Evolutionary conservation across 2,113 vertebrate species (phyloP).

Genomic region (Mastomys coucha): DNA sequence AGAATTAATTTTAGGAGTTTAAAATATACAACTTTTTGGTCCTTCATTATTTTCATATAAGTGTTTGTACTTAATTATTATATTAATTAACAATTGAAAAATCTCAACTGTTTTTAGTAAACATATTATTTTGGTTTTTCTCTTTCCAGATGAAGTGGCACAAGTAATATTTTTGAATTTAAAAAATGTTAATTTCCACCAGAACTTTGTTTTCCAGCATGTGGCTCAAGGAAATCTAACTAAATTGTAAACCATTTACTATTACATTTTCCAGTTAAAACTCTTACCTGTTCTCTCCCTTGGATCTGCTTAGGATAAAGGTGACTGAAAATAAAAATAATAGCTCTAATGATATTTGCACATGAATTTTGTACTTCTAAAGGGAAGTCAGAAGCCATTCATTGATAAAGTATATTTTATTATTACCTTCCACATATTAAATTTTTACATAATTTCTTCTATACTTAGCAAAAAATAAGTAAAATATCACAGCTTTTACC

Average conservation of each 20-base stretch:
- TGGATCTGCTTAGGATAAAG: neutral
- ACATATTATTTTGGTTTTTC: neutral
- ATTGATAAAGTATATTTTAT: neutral
- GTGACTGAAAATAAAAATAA: neutral
- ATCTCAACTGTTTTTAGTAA: neutral
- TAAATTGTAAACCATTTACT: neutral
- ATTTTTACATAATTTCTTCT: neutral
- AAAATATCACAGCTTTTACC: neutral
- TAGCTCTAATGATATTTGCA: neutral
- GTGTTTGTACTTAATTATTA: neutral
- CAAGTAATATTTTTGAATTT: neutral
- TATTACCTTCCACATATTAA: neutral
- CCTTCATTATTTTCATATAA: neutral
- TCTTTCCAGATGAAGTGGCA: neutral
- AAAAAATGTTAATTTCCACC: neutral
- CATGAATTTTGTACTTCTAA: neutral
- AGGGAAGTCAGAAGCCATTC: neutral
- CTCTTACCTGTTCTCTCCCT: neutral
- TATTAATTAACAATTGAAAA: neutral
- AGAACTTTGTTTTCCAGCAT: neutral
- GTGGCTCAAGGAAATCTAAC: too few species aligned
- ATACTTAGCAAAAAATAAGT: too few species aligned
- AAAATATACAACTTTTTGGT: neutral
- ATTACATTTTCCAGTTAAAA: neutral
- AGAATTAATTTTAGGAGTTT: neutral